A percentile compares a stretch with the other conserved stretches of the same genome.
Conservation (phyloP, 37 sponge, comb jelly and placozoan genomes). For the Diacarnus erythraeanus region DNA sequence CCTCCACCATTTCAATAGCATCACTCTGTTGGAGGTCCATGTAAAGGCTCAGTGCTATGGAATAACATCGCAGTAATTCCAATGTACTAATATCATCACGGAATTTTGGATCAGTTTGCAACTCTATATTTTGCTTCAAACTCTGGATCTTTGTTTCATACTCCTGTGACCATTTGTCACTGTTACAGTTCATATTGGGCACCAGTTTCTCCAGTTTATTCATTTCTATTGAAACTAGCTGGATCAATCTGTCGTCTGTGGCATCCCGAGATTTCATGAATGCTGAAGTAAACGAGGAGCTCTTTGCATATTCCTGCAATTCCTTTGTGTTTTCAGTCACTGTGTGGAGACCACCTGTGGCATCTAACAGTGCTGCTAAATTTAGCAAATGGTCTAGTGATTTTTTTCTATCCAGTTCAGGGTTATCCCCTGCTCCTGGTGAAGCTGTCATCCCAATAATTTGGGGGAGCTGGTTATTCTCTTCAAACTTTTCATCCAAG, state of each 20-base stretch:
- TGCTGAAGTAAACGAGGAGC: conserved; percentile 3
- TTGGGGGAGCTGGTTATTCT: conserved; percentile 30
- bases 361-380: conserved; percentile 77
- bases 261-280: conserved; percentile 18
- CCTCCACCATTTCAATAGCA: conserved; percentile 46
- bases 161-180: not conserved
- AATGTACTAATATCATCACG: conserved; percentile 31
- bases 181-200: not conserved
- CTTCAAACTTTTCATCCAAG: conserved; percentile 22
- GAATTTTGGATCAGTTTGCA: conserved; percentile 2
- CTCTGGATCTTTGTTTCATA: conserved; percentile 8
- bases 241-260: conserved; percentile 17
- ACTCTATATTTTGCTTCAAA: not conserved
- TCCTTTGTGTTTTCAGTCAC: conserved; percentile 44
- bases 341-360: conserved; percentile 42
- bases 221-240: conserved; percentile 21
- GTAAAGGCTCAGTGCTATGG: conserved; percentile 47
- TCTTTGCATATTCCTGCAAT: conserved; percentile 11
- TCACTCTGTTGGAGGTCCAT: conserved; percentile 47
- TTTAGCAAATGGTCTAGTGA: conserved; percentile 39
- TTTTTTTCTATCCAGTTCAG: not conserved
- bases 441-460: conserved; percentile 68
- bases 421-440: conserved; percentile 63
- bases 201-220: conserved; percentile 6
- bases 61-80: conserved; percentile 26